Percentiles rank a stretch among this genome's conserved stretches.
Conservation (phyloP, 2,797 vertebrate species). For the Aselliscus stoliczkanus region DNA sequence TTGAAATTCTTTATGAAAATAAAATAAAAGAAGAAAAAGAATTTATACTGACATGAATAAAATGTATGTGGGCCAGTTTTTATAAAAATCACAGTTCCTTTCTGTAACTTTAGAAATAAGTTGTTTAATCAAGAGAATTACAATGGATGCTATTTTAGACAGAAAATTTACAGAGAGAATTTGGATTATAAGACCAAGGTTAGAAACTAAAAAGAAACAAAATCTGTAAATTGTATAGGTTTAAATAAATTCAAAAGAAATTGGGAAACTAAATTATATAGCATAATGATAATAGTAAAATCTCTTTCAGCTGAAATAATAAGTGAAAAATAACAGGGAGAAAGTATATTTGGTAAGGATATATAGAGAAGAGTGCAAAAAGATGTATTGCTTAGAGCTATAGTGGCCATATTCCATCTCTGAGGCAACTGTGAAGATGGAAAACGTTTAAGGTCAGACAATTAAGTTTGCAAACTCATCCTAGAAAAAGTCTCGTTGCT, state of each 20-base stretch:
- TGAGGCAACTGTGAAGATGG: background rate
- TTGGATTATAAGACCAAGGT: background rate
- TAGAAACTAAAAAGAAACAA: background rate
- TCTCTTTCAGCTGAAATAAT: constrained; percentile 19
- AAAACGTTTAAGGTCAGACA: too few relatives aligned
- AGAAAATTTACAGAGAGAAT: background rate
- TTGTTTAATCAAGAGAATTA: background rate
- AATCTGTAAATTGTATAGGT: background rate
- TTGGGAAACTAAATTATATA: background rate
- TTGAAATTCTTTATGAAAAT: constrained; percentile 39
- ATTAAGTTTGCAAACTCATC: too few relatives aligned
- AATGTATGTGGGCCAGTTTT: background rate
- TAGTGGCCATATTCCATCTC: background rate
- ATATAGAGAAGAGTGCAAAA: background rate
- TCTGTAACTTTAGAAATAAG: constrained; percentile 44
- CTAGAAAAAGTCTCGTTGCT: too few relatives aligned
- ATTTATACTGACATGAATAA: constrained; percentile 28
- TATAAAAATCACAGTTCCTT: background rate
- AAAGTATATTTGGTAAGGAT: background rate
- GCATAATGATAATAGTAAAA: background rate
- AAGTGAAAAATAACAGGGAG: background rate
- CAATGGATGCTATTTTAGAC: background rate
- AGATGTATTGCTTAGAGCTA: background rate
- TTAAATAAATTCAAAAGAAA: constrained; percentile 23
- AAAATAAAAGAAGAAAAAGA: constrained; percentile 34